Percentiles rank a stretch among this genome's conserved stretches.
These are phyloP conservation scores for Cyrtorhinus lividipennis DNA, from an alignment of 1,140 invertebrate genomes.

Conservation along the genomic window DNA sequence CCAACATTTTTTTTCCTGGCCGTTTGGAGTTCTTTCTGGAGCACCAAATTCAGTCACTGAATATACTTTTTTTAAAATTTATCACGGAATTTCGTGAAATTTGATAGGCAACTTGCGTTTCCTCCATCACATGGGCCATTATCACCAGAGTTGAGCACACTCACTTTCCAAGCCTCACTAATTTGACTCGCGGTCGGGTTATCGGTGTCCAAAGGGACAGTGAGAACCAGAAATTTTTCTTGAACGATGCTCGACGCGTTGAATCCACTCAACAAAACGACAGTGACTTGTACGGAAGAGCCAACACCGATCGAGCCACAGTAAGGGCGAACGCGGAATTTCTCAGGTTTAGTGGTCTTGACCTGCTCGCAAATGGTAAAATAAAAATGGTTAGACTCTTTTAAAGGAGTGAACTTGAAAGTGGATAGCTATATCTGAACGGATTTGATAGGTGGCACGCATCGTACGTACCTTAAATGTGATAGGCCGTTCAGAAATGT, in stretches of 20 bases:
- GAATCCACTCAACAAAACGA: constrained; percentile 39
- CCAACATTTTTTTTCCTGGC: too few species aligned
- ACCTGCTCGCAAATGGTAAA: constrained; percentile 38
- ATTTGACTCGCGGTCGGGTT: constrained; percentile 33
- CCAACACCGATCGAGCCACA: constrained; percentile 54
- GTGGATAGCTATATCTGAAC: too few species aligned
- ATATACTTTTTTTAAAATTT: too few species aligned
- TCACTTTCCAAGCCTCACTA: constrained; percentile 48
- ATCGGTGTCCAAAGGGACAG: constrained; percentile 38
- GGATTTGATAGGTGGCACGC: too few species aligned
- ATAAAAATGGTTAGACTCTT: too few species aligned
- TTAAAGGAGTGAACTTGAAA: too few species aligned
- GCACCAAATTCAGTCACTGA: too few species aligned
- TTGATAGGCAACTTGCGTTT: too few species aligned
- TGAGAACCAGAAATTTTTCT: constrained; percentile 57
- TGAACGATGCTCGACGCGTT: constrained; percentile 36
- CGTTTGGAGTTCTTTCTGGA: too few species aligned
- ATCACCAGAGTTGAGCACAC: too few species aligned
- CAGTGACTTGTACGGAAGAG: constrained; percentile 34
- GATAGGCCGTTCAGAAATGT: constrained; percentile 44
- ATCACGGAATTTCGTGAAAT: too few species aligned
- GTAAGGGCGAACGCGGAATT: constrained; percentile 76
- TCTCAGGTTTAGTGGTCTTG: constrained; percentile 72
- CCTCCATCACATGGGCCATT: too few species aligned
- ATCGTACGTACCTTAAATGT: constrained; percentile 59